These are phyloP conservation scores for Aphelocoma coerulescens DNA, from an alignment of 2,113 vertebrate species.

Conservation along the genomic window DNA sequence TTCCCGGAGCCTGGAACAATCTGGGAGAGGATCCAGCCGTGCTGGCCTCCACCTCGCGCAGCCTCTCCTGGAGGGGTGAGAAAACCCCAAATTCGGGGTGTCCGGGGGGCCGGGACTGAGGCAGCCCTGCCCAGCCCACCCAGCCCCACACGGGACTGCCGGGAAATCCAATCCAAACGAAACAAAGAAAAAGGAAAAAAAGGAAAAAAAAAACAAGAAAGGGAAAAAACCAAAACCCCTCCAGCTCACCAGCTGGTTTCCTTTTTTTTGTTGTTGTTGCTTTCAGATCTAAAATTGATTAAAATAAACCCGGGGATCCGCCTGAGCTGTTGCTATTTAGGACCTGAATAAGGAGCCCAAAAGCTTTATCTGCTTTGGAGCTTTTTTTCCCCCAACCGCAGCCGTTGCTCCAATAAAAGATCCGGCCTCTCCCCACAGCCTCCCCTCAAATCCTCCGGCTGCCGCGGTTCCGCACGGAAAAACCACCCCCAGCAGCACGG, in stretches of 20 bases:
- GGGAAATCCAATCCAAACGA: neutral
- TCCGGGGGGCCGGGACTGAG: neutral
- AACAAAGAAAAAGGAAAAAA: neutral
- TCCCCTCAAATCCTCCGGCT: neutral
- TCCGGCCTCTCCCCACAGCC: neutral
- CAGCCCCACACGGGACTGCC: accelerated
- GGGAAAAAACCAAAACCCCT: accelerated
- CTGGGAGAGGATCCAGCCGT: neutral
- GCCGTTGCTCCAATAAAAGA: conserved; percentile 15
- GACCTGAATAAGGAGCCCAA: conserved; percentile 35
- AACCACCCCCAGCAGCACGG: neutral
- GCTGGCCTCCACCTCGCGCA: too few relatives aligned
- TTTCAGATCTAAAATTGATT: conserved; percentile 46
- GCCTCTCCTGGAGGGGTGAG: neutral
- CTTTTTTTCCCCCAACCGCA: neutral
- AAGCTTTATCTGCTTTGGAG: conserved; percentile 56
- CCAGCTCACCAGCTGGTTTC: neutral
- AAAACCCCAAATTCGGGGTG: neutral
- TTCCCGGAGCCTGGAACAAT: neutral
- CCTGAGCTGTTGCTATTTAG: conserved; percentile 53
- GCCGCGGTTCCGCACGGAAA: neutral
- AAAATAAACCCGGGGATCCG: conserved; percentile 44
- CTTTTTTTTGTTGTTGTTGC: neutral
- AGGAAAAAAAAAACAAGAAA: too few relatives aligned
- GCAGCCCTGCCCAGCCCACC: neutral